Conservation (phyloP, 2,797 vertebrate species). For the Okamejei kenojei region DNA sequence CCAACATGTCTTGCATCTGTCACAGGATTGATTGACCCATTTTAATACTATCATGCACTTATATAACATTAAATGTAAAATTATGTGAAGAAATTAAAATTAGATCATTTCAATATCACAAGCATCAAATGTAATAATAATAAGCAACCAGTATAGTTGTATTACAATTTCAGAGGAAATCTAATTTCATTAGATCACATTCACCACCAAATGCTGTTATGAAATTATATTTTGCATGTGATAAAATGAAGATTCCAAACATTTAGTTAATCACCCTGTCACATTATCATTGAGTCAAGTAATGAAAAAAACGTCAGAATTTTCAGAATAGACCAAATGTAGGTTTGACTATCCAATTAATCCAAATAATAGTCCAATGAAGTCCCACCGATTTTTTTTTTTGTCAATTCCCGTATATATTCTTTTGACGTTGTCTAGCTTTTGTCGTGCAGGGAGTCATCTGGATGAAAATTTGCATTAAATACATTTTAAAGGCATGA, state of each 20-base stretch:
- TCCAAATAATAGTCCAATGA: not conserved
- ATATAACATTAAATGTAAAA: slow-evolving; percentile 7
- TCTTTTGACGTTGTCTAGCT: not conserved
- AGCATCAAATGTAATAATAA: not conserved
- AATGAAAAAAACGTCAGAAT: not conserved
- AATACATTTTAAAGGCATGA: not conserved
- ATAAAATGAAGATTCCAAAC: not conserved
- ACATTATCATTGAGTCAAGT: not conserved
- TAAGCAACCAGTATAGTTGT: not conserved
- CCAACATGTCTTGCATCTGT: slow-evolving; percentile 36
- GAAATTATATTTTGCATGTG: not conserved
- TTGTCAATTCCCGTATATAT: not conserved
- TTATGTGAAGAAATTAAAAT: slow-evolving; percentile 13
- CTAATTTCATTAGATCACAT: not conserved
- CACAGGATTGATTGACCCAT: slow-evolving; percentile 36
- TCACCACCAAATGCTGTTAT: not conserved
- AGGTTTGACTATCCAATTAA: not conserved
- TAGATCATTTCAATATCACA: not conserved
- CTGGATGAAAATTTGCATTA: not conserved
- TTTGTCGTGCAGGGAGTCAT: not conserved
- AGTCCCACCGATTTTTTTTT: not conserved
- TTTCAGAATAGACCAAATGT: not conserved
- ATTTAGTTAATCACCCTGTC: not conserved
- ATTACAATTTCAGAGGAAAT: not conserved
- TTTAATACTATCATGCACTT: slow-evolving; percentile 5